Percentiles rank a stretch among this genome's conserved stretches.
phyloP scores from a whole-genome alignment of 2,888 invertebrate species.

The Noctua janthe region DNA sequence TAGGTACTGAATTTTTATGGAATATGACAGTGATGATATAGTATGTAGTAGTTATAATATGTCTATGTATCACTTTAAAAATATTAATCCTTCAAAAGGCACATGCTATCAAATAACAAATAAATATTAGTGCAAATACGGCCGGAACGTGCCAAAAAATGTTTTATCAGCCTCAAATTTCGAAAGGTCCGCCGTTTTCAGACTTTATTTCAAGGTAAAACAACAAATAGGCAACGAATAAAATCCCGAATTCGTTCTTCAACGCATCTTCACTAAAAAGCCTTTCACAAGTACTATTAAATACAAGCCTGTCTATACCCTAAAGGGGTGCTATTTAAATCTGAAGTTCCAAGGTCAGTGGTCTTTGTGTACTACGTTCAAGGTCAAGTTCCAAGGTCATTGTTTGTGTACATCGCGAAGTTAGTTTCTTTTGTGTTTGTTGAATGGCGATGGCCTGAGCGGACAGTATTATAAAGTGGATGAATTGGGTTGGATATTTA shows the following conservation, averaged over 20 bases:
- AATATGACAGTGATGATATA: background rate
- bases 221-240: background rate
- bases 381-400: conserved; percentile 41
- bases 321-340: conserved; percentile 42
- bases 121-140: background rate
- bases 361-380: conserved; percentile 20
- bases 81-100: background rate
- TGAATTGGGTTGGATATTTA: conserved; percentile 4
- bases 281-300: conserved; percentile 31
- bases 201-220: background rate
- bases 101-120: no score
- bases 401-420: conserved; percentile 37
- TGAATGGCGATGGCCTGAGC: conserved; percentile 8
- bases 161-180: background rate
- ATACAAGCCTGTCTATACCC: conserved; percentile 34
- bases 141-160: background rate
- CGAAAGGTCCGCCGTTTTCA: background rate
- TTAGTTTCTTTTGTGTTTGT: conserved; percentile 46
- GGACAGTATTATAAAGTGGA: conserved; percentile 1
- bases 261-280: conserved; percentile 21
- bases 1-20: background rate
- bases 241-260: background rate
- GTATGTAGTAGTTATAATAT: background rate
- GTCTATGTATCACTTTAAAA: background rate
- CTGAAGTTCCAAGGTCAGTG: conserved; percentile 45